Evolutionary conservation across 2,113 vertebrate genomes (phyloP), one percentile per base, ranked within the genome.

Genomic region (Pagrus major): DNA sequence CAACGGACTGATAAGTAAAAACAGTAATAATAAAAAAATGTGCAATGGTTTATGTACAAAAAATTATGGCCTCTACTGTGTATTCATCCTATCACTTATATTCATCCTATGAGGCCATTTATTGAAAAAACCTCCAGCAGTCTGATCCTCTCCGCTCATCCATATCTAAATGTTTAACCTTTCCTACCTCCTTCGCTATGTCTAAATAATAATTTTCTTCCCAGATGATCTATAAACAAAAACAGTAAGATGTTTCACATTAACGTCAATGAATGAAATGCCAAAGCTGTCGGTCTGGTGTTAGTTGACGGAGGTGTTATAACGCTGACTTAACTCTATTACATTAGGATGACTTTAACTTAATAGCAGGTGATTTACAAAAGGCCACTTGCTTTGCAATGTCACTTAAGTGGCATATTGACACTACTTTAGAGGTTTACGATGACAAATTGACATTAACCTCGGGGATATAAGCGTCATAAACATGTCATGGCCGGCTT

Each of bases 371-470:
- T 49, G 15, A 60, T 60, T 42, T 44, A 27, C 1, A 63, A 18
- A n/a, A 18, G 20, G 29, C 12, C 44, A 9, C 15, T 51, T 61
- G 6, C 6, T 42, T 51, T 15, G 29, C 29, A 11, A 49, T 67
- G 52, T 54, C 20, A 25, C 15, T 12, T 20, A 8, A 58, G 23
- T 42, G 29, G 18, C 29, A 29, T 58, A 5, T 58, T 41, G 51
- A 58, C 33, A 7, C 4, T 20, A 16, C n/a, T 54, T 20, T 4
- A 10, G 20, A 58, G 56, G 51, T 72, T 77, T 15, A 56, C 73
- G 8, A 11, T 59, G 18, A 78, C 59, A 78, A 67, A n/a, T 46
- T 58, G 44, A 83, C 71, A 47, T 72, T 25, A 56, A 7, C 39
- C 23, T 7, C 21, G 11, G 23, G 29, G 33, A 39, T 46, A 11